Percentiles rank a stretch among this genome's conserved stretches.
Evolutionary conservation across 2,113 vertebrate species (phyloP).

Genomic region (Ranitomeya variabilis): DNA sequence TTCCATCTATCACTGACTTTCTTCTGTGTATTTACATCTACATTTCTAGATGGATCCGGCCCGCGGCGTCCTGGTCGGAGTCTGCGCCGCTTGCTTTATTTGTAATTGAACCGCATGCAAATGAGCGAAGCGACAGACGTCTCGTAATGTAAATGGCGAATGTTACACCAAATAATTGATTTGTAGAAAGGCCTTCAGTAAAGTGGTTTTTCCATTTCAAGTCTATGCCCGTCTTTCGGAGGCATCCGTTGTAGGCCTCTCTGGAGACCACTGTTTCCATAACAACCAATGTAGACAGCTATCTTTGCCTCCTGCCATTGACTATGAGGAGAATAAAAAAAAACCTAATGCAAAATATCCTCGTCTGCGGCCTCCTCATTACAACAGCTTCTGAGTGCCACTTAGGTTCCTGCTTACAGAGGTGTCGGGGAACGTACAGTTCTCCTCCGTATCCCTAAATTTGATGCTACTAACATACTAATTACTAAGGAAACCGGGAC

Average conservation of each 20-base stretch:
- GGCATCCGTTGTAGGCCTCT: constrained; percentile 60
- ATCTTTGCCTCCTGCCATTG: constrained; percentile 67
- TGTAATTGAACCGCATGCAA: not conserved
- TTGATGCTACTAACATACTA: not conserved
- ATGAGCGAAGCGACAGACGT: not conserved
- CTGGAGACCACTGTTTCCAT: constrained; percentile 81
- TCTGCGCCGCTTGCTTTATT: not conserved
- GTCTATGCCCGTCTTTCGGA: constrained; percentile 69
- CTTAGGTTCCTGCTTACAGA: not conserved
- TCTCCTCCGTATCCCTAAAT: not conserved
- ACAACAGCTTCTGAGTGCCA: constrained; percentile 7
- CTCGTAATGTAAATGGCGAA: not conserved
- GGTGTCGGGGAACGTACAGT: not conserved
- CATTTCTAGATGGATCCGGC: not conserved
- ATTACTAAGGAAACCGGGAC: too few species aligned
- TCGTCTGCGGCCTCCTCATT: constrained; percentile 41
- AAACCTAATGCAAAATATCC: constrained; percentile 56
- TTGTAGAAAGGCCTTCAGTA: constrained; percentile 4
- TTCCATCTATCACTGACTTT: not conserved
- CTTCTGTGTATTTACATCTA: not conserved
- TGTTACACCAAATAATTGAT: constrained; percentile 40
- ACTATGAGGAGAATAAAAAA: constrained; percentile 61
- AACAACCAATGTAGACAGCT: constrained; percentile 86
- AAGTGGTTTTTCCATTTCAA: constrained; percentile 62
- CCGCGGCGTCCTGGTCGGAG: not conserved